These are phyloP conservation scores for Accipiter cooperii DNA, from an alignment of 2,113 vertebrate species.

Conservation along the genomic window DNA sequence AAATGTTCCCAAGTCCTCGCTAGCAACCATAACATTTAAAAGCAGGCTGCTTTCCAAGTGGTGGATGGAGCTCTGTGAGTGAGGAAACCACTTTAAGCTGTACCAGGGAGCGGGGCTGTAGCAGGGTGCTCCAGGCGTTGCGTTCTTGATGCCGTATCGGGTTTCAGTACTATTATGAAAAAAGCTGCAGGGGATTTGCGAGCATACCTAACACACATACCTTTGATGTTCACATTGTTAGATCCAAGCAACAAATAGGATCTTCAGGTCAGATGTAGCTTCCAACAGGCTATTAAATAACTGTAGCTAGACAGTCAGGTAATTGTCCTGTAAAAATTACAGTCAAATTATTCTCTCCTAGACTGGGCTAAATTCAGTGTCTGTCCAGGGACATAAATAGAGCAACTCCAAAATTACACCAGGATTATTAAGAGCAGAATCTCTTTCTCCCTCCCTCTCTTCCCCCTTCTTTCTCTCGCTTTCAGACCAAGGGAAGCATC, in stretches of 20 bases:
- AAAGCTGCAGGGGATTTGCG: conserved; percentile 55
- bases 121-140: conserved; percentile 17
- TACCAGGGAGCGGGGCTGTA: not conserved
- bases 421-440: not conserved
- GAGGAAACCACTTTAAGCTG: conserved; percentile 11
- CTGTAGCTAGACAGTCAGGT: conserved; percentile 49
- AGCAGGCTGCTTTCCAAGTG: not conserved
- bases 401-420: not conserved
- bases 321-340: conserved; percentile 43
- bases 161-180: conserved; percentile 64
- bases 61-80: not conserved
- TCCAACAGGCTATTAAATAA: conserved; percentile 47
- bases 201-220: conserved; percentile 49
- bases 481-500: not conserved
- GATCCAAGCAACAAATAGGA: conserved; percentile 29
- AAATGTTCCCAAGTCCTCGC: not conserved
- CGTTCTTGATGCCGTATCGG: conserved; percentile 61
- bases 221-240: conserved; percentile 55
- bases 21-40: not conserved
- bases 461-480: not conserved
- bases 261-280: conserved; percentile 30
- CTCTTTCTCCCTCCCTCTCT: not conserved
- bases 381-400: not conserved
- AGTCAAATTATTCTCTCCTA: not conserved
- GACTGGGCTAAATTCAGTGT: not conserved